Evolutionary conservation across 2,888 invertebrate species (phyloP).

Genomic region (Crossocerus cetratus): DNA sequence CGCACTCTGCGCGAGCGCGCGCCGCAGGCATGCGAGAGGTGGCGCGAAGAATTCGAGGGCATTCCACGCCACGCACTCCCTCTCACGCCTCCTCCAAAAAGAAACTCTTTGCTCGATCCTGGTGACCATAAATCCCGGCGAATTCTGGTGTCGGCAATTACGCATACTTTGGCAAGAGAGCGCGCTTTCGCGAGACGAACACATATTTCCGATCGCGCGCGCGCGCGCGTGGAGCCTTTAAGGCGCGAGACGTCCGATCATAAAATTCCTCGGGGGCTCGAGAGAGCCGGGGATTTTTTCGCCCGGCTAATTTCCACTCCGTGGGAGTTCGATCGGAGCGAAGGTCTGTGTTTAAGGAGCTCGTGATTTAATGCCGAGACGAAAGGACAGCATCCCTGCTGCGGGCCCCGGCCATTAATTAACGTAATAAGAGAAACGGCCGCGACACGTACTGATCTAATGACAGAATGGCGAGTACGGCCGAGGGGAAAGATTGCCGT

Average conservation of each 20-base stretch:
- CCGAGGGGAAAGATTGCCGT: slow-evolving; percentile 23
- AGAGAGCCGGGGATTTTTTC: neutral
- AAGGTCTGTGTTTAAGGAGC: slow-evolving; percentile 20
- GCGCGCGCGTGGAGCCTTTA: neutral
- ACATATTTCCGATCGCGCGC: slow-evolving; percentile 9
- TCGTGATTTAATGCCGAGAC: slow-evolving; percentile 14
- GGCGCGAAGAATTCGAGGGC: neutral
- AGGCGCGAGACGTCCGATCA: neutral
- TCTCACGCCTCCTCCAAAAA: no score
- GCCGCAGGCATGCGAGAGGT: neutral
- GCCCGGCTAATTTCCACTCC: neutral
- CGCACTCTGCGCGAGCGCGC: neutral
- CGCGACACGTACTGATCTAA: slow-evolving; percentile 2
- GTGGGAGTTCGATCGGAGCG: neutral
- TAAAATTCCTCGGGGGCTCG: slow-evolving; percentile 11
- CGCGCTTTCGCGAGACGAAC: slow-evolving; percentile 1
- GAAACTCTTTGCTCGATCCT: neutral
- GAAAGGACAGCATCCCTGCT: slow-evolving; percentile 30
- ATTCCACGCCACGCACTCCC: neutral
- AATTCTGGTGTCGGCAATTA: slow-evolving; percentile 16
- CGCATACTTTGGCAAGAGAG: neutral
- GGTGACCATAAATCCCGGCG: slow-evolving; percentile 2
- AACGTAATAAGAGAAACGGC: slow-evolving; percentile 31
- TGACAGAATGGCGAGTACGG: neutral
- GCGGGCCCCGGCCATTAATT: slow-evolving; percentile 28